These are phyloP conservation scores for Yoshiicerus persimilis DNA, from an alignment of 1,140 invertebrate species.

Conservation along the genomic window DNA sequence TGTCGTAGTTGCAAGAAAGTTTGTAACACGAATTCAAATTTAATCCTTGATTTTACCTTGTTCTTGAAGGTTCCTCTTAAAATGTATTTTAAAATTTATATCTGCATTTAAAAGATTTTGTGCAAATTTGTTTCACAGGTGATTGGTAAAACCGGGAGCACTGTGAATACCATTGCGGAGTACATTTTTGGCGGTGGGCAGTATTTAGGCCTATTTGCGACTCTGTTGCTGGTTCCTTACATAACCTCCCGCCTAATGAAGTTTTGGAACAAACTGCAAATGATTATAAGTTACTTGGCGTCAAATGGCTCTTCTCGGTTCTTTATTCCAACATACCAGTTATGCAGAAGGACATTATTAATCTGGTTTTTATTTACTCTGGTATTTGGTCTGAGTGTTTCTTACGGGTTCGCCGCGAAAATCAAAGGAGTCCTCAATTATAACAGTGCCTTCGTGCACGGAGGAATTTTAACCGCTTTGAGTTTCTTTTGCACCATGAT, in stretches of 20 bases:
- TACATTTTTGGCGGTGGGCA: not conserved
- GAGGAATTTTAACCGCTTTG: too few relatives aligned
- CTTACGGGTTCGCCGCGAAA: not conserved
- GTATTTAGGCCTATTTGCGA: not conserved
- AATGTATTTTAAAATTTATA: not conserved
- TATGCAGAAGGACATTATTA: not conserved
- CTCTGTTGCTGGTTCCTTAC: not conserved
- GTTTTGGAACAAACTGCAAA: conserved; percentile 8
- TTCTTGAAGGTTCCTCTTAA: too few relatives aligned
- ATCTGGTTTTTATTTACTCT: not conserved
- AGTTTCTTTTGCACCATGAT: not conserved
- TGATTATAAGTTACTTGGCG: not conserved
- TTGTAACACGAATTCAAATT: too few relatives aligned
- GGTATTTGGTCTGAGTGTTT: not conserved
- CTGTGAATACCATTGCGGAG: not conserved
- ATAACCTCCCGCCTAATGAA: not conserved
- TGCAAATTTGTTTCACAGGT: too few relatives aligned
- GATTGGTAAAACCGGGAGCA: not conserved
- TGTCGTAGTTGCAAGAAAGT: too few relatives aligned
- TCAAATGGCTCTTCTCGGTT: not conserved
- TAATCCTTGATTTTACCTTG: too few relatives aligned
- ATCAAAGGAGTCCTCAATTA: not conserved
- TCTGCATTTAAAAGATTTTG: too few relatives aligned
- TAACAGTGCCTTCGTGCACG: not conserved
- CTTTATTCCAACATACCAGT: not conserved